Conservation (phyloP, 2,113 vertebrate genomes). For the Panthera tigris region DNA sequence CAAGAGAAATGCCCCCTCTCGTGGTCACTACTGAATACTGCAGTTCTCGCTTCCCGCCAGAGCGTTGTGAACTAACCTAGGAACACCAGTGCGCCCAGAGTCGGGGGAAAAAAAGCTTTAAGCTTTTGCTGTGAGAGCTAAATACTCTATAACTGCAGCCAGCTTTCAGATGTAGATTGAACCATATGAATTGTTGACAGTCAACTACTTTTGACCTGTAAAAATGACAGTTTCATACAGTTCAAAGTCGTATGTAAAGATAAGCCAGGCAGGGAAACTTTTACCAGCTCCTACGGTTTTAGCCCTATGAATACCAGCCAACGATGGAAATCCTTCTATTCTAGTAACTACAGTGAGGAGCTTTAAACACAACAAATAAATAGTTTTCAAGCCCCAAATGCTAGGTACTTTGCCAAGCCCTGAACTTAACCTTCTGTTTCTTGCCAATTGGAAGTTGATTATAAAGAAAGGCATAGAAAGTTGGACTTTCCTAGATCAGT, state of each 20-base stretch:
- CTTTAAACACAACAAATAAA: constrained; percentile 14
- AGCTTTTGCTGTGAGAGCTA: not conserved
- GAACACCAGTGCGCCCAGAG: not conserved
- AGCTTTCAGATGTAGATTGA: not conserved
- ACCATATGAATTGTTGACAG: not conserved
- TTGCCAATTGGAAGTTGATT: not conserved
- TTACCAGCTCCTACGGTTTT: not conserved
- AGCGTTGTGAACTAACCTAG: not conserved
- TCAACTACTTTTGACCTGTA: not conserved
- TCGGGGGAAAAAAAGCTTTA: not conserved
- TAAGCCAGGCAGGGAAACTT: constrained; percentile 1
- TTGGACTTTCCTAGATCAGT: not conserved
- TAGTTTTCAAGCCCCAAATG: constrained; percentile 27
- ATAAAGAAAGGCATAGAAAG: not conserved
- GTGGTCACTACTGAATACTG: constrained; percentile 57
- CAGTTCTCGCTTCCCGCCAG: not conserved
- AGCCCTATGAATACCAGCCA: not conserved
- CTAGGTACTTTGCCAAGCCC: constrained; percentile 16
- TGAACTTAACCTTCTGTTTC: not conserved
- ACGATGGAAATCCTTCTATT: not conserved
- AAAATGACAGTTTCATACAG: not conserved
- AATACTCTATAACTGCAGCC: not conserved
- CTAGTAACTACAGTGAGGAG: not conserved
- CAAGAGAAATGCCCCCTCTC: constrained; percentile 67
- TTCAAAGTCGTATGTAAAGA: not conserved